Evolutionary conservation across 1,140 invertebrate genomes (phyloP).

Genomic region (Bicyclus anynana): DNA sequence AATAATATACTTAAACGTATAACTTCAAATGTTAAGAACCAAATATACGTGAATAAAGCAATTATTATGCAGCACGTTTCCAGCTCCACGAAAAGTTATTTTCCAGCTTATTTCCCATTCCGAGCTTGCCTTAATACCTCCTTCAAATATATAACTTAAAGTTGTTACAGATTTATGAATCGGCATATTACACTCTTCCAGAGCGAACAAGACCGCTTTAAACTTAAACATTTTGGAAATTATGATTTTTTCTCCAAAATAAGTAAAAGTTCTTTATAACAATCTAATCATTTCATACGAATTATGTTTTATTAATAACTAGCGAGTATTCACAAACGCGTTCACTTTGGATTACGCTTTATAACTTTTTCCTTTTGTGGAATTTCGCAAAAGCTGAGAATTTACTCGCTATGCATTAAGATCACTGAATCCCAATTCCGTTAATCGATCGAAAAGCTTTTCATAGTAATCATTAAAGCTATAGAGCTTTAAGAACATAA

Average conservation of each 20-base stretch:
- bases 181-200: conserved; percentile 15
- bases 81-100: conserved; percentile 16
- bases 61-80: conserved; percentile 23
- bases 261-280: too few relatives aligned
- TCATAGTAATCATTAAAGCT: too few relatives aligned
- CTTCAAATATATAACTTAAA: conserved; percentile 19
- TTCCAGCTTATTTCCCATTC: conserved; percentile 21
- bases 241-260: not conserved
- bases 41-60: conserved; percentile 21
- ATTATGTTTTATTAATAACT: too few relatives aligned
- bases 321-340: too few relatives aligned
- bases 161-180: conserved; percentile 17
- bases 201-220: conserved; percentile 5
- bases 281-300: too few relatives aligned
- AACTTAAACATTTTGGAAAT: conserved; percentile 7
- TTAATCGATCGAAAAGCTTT: too few relatives aligned
- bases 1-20: not conserved
- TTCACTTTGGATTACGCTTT: too few relatives aligned
- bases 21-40: conserved; percentile 17
- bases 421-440: too few relatives aligned
- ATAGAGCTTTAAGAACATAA: too few relatives aligned
- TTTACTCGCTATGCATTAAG: too few relatives aligned
- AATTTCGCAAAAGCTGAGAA: too few relatives aligned
- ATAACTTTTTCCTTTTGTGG: too few relatives aligned
- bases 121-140: conserved; percentile 20